Evolutionary conservation across 1,140 invertebrate species (phyloP).

Genomic region (Zaprionus ornatus): DNA sequence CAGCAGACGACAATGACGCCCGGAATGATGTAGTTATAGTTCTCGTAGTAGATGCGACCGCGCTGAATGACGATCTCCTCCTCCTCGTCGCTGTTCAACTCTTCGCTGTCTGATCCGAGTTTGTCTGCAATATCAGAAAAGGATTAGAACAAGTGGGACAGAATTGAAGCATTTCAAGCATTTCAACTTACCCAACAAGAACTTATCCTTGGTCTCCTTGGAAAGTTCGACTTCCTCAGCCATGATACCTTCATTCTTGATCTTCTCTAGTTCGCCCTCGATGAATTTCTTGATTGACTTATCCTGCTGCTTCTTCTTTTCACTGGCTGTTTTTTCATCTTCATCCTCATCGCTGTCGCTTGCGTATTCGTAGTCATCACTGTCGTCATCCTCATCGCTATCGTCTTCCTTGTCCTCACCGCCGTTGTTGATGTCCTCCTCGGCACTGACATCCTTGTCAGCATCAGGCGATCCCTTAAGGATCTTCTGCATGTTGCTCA

Average conservation of each 20-base stretch:
- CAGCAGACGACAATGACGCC: conserved; percentile 84
- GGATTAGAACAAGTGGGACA: neutral
- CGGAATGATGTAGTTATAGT: conserved; percentile 84
- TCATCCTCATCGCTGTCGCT: conserved; percentile 54
- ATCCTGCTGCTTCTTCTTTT: conserved; percentile 22
- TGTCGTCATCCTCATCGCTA: conserved; percentile 72
- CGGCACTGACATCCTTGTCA: conserved; percentile 81
- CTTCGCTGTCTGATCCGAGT: conserved; percentile 60
- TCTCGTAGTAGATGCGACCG: conserved; percentile 83
- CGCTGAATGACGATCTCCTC: conserved; percentile 84
- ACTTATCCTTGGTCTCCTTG: conserved; percentile 79
- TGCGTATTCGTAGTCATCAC: conserved; percentile 49
- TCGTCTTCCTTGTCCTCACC: conserved; percentile 76
- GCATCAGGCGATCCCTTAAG: conserved; percentile 82
- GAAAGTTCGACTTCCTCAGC: conserved; percentile 80
- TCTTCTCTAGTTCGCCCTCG: conserved; percentile 44
- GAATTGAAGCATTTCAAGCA: neutral
- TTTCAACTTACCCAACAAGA: conserved; percentile 73
- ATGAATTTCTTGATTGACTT: conserved; percentile 29
- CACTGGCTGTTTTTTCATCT: conserved; percentile 53
- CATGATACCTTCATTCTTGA: conserved; percentile 62
- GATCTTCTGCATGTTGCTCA: conserved; percentile 83
- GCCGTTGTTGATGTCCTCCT: conserved; percentile 81
- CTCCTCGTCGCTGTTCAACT: conserved; percentile 61
- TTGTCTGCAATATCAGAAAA: conserved; percentile 51